Conservation (phyloP, 2,797 vertebrate species). For the Hemibagrus guttatus region DNA sequence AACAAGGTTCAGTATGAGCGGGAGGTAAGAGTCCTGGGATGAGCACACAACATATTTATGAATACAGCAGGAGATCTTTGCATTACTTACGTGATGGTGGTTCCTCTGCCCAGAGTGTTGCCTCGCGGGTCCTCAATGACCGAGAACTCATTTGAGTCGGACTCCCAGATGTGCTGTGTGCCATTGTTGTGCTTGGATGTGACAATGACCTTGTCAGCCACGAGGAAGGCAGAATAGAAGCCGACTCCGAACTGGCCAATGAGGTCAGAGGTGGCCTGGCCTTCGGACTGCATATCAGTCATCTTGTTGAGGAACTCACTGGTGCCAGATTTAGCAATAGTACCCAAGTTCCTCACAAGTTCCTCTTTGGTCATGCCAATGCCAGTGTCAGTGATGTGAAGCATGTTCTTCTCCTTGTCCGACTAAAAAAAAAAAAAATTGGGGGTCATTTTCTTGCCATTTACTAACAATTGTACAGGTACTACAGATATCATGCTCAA, state of each 20-base stretch:
- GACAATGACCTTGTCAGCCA: slow-evolving; percentile 96
- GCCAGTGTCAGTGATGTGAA: slow-evolving; percentile 96
- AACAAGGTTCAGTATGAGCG: not conserved
- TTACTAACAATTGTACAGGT: no score
- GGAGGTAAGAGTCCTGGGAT: not conserved
- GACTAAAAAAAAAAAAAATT: slow-evolving; percentile 73
- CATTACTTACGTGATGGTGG: slow-evolving; percentile 89
- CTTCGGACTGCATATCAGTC: slow-evolving; percentile 88
- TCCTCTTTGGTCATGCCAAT: slow-evolving; percentile 98
- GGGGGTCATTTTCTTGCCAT: not conserved
- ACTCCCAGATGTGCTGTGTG: slow-evolving; percentile 98
- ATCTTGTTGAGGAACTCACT: slow-evolving; percentile 97
- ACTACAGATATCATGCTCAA: not conserved
- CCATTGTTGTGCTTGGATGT: slow-evolving; percentile 97
- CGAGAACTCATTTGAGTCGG: slow-evolving; percentile 93
- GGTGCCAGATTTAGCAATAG: slow-evolving; percentile 97
- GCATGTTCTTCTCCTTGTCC: slow-evolving; percentile 98
- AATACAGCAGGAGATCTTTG: not conserved
- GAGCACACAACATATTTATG: not conserved
- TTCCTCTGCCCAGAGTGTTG: slow-evolving; percentile 91
- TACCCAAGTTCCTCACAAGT: slow-evolving; percentile 93
- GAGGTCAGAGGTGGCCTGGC: slow-evolving; percentile 93
- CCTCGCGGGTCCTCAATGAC: slow-evolving; percentile 93
- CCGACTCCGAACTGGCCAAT: slow-evolving; percentile 99
- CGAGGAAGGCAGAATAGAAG: slow-evolving; percentile 98